phyloP scores from a whole-genome alignment of 2,113 vertebrate species.

The Leiothrix lutea region DNA sequence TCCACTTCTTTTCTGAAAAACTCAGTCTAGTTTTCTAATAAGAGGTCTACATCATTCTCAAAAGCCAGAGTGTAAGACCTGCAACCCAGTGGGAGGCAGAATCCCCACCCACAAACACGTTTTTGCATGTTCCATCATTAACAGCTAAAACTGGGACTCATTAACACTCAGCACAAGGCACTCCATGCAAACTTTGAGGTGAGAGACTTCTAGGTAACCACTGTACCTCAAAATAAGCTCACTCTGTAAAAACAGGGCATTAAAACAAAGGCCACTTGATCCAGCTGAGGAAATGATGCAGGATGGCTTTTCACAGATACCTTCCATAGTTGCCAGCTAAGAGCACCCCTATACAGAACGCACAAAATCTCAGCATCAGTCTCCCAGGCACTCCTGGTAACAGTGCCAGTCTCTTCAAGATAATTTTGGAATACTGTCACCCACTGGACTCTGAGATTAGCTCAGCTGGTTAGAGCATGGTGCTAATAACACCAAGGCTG shows the following conservation, averaged over 20 bases:
- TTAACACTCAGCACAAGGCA: not conserved
- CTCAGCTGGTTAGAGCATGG: not conserved
- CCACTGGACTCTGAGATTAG: not conserved
- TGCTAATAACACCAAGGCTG: not conserved
- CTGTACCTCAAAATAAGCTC: not conserved
- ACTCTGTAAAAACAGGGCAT: not conserved
- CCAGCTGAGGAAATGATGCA: not conserved
- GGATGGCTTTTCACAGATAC: not conserved
- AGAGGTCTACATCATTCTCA: not conserved
- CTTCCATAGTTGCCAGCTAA: not conserved
- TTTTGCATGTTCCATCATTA: not conserved
- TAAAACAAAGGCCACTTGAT: not conserved
- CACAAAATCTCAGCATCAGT: not conserved
- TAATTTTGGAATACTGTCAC: not conserved
- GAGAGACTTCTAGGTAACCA: not conserved
- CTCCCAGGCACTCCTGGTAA: not conserved
- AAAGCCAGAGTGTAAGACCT: not conserved
- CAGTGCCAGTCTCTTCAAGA: not conserved
- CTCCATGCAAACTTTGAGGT: not conserved
- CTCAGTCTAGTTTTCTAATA: not conserved
- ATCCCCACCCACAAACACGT: rapidly evolving
- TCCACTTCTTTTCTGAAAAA: not conserved
- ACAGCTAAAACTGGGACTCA: not conserved
- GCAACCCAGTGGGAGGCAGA: not conserved
- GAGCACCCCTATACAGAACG: not conserved